Evolutionary conservation across 2,113 vertebrate species (phyloP), one percentile per base, ranked within the genome.

Genomic region (Erpornis zantholeuca): DNA sequence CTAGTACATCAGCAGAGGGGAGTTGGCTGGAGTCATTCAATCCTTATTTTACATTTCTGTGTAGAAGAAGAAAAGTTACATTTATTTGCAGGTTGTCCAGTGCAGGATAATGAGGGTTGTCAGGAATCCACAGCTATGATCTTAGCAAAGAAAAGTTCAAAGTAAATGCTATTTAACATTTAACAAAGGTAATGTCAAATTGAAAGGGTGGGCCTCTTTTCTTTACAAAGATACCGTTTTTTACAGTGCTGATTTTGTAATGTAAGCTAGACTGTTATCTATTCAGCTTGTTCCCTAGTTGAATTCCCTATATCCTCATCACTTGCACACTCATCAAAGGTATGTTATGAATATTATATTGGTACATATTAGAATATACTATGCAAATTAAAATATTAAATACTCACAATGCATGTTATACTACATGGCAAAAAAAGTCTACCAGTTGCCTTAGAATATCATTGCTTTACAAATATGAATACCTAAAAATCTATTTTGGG

Each of bases 11-110:
- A 44, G 44, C 44, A 16, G 8, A 9, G 18, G 44, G 44, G 17
- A 44, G 18, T 44, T 44, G 44, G 18, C 44, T 44, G 44, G 17
- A 44, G 44, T 44, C 15, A 16, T 88, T 75, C 23, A 76, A 47
- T 71, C 36, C 28, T 64, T 66, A 49, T 24, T 90, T 94, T 84
- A n/a, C 19, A 22, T 88, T 72, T 77, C 52, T 77, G 54, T 54
- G 15, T 98, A 75, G 94, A 96, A 44, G 97, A 97, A 94, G 95
- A 98, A 33, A 98, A 98, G 83, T 86, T 98, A 49, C 97, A 97
- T 86, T 97, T 98, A 80, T 98, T 98, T 94, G 93, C 97, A 90
- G 97, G 97, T 45, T 84, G 75, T 12, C 98, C 97, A 50, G 49
- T 94, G 52, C 72, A 95, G 14, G 81, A 97, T 15, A 94, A 96